Percentiles rank a stretch among this genome's conserved stretches.
phyloP scores from a whole-genome alignment of 2,113 vertebrate species.

The Ochotona princeps region DNA sequence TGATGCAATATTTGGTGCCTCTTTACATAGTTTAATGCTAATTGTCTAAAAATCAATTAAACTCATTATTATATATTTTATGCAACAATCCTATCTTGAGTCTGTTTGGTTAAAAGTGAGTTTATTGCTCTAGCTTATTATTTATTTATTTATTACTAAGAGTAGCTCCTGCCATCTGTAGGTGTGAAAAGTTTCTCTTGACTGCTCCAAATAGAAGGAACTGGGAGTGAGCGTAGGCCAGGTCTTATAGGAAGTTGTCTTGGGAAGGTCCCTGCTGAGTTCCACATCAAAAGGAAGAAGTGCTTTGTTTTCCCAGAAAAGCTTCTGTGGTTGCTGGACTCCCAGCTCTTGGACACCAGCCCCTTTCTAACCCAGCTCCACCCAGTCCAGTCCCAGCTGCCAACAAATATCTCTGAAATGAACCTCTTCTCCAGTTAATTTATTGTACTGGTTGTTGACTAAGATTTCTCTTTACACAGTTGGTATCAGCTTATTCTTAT shows the following conservation, averaged over 20 bases:
- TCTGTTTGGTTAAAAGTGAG: slow-evolving; percentile 23
- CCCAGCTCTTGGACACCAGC: neutral
- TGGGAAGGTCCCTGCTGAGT: slow-evolving; percentile 75
- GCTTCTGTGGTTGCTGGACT: neutral
- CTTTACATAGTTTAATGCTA: neutral
- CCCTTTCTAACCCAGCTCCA: neutral
- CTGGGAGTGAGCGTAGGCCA: slow-evolving; percentile 71
- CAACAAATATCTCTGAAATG: neutral
- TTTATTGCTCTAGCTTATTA: neutral
- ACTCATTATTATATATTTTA: neutral
- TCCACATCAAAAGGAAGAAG: slow-evolving; percentile 74
- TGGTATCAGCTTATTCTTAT: neutral
- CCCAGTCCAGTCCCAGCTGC: neutral
- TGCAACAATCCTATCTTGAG: neutral
- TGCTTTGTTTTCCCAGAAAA: slow-evolving; percentile 44
- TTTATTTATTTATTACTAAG: neutral
- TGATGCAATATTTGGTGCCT: neutral
- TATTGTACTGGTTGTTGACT: neutral
- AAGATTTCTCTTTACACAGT: neutral
- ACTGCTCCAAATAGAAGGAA: neutral
- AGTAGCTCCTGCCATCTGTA: neutral
- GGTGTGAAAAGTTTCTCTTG: neutral
- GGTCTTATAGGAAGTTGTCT: slow-evolving; percentile 74
- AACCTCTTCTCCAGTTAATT: neutral
- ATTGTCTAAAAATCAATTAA: slow-evolving; percentile 1